A percentile compares a stretch with the other conserved stretches of the same genome.
phyloP scores from a whole-genome alignment of 2,888 invertebrate genomes.

The Amphipoea lucens region DNA sequence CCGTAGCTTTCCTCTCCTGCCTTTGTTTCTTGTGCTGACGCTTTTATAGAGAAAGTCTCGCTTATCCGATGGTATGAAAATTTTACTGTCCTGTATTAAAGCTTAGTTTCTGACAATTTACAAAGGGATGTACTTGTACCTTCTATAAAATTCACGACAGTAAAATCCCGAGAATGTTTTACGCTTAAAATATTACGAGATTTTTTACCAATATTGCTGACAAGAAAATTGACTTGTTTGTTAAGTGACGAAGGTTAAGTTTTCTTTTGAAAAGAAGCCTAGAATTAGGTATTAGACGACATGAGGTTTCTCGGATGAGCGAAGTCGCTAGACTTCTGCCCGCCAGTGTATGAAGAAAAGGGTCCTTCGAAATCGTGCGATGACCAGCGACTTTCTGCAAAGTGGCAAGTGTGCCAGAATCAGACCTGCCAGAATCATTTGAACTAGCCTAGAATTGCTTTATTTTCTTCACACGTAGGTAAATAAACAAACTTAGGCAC shows the following conservation, averaged over 20 bases:
- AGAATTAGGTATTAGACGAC: too few species aligned
- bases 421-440: not conserved
- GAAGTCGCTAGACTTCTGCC: not conserved
- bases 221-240: not conserved
- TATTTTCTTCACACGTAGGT: not conserved
- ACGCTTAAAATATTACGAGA: constrained; percentile 10
- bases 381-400: not conserved
- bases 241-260: constrained; percentile 1
- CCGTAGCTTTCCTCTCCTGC: not conserved
- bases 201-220: not conserved
- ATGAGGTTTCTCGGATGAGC: not conserved
- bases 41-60: not conserved
- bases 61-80: constrained; percentile 7
- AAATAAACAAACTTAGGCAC: not conserved
- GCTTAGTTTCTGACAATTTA: not conserved
- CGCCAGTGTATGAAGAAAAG: not conserved
- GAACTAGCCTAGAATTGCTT: not conserved
- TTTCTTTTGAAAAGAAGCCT: not conserved
- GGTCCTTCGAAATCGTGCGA: not conserved
- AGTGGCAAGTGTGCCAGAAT: not conserved
- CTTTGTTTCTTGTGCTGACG: constrained; percentile 14
- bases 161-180: constrained; percentile 24
- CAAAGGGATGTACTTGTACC: not conserved
- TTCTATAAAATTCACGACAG: not conserved
- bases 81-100: not conserved